A percentile compares a stretch with the other conserved stretches of the same genome.
Conservation (phyloP, 2,113 vertebrate genomes). For the Lophotis ruficrista region DNA sequence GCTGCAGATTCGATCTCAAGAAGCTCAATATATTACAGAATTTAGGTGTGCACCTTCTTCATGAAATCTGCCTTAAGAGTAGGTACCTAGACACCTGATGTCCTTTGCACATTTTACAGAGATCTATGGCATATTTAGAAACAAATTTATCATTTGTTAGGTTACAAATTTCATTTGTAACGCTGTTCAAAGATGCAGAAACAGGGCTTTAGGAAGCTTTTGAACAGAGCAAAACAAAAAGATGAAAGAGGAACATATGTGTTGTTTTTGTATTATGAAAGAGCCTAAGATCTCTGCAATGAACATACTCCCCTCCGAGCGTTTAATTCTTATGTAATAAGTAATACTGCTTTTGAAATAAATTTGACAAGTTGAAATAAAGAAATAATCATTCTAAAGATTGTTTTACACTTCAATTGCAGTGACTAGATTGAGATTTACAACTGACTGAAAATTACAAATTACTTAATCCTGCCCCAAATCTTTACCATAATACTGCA, state of each 20-base stretch:
- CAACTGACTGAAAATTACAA: background rate
- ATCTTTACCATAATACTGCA: background rate
- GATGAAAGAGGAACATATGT: background rate
- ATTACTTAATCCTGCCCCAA: background rate
- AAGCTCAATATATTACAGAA: background rate
- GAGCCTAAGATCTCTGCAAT: background rate
- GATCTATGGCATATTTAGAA: background rate
- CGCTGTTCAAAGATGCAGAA: background rate
- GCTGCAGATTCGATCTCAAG: background rate
- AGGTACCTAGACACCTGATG: too few species aligned
- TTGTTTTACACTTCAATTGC: background rate
- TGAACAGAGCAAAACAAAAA: background rate
- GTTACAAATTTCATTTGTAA: background rate
- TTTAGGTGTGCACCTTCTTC: background rate
- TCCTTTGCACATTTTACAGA: background rate
- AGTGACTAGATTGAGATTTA: background rate
- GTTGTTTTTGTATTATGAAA: background rate
- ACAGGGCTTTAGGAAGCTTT: background rate
- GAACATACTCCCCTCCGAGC: too few species aligned
- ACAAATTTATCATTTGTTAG: background rate
- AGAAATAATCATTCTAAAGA: background rate
- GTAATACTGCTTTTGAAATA: background rate
- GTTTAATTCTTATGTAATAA: background rate
- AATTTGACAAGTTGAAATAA: background rate
- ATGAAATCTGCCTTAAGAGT: background rate